Conservation (phyloP, 2,888 invertebrate genomes). For the Esperia sulphurella region DNA sequence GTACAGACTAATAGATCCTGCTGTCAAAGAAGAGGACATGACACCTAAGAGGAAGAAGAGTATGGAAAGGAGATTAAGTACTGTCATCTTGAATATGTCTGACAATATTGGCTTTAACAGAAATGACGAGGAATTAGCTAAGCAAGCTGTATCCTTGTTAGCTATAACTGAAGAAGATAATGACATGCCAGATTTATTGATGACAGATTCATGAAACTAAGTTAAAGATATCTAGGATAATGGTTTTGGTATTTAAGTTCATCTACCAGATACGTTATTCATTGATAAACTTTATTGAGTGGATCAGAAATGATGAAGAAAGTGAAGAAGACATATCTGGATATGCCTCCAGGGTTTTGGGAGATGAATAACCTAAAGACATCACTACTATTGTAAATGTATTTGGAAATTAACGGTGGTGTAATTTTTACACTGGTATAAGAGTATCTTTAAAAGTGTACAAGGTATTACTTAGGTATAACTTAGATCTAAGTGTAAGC, state of each 20-base stretch:
- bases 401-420: too few relatives aligned
- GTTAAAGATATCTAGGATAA: background rate
- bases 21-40: conserved; percentile 18
- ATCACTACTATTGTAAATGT: too few relatives aligned
- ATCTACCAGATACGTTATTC: background rate
- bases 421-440: background rate
- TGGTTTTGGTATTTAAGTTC: background rate
- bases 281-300: too few relatives aligned
- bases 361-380: too few relatives aligned
- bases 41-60: conserved; percentile 25
- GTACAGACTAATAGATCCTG: conserved; percentile 41
- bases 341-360: too few relatives aligned
- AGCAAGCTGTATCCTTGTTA: conserved; percentile 55
- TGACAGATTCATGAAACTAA: conserved; percentile 25
- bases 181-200: conserved; percentile 41
- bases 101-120: conserved; percentile 40
- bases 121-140: conserved; percentile 46
- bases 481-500: background rate
- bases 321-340: too few relatives aligned
- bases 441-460: background rate
- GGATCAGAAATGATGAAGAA: too few relatives aligned
- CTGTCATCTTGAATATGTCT: conserved; percentile 39
- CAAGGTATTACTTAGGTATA: conserved; percentile 5
- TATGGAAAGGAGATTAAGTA: conserved; percentile 34
- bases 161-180: conserved; percentile 52